Evolutionary conservation across 2,113 vertebrate species (phyloP), one percentile per base, ranked within the genome.

Genomic region (Balaeniceps rex): DNA sequence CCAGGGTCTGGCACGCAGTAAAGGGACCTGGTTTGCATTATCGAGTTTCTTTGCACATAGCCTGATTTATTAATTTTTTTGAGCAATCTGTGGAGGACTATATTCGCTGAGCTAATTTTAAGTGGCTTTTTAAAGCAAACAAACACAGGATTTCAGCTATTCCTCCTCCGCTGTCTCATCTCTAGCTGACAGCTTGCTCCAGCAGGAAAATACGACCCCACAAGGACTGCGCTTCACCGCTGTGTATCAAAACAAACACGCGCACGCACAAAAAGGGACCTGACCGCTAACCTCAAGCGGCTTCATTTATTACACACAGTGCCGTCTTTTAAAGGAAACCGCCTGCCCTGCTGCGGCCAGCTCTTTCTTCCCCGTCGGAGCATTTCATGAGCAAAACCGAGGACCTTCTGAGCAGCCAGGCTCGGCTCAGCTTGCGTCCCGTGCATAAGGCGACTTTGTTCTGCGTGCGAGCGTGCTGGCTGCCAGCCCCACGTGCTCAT

Each of bases 41-140:
- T 66, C 14, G 6, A 78, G 42, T 92, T 90, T 90, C 76, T 65
- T 77, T 77, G 55, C 64, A 66, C n/a, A 14, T 42, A 64, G 38
- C 33, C 40, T 64, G 76, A 81, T 91, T 93, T 90, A 95, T 92
- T 93, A 88, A 93, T 84, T 88, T 81, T 42, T 78, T 49, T 42
- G 76, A 88, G 83, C 64, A 69, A 82, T 94, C 68, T 52, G 55
- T 78, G 40, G 42, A 79, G 81, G 64, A 24, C 72, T 81, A 21
- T 34, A 51, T 83, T 52, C 49, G 64, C 60, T 1, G 13, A 91
- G 90, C 76, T 94, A 78, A 94, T 93, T 97, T 96, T 68, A 93
- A 96, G 80, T 84, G 94, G 68, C 76, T 94, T 93, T 96, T 96
- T 3, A 92, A 96, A 96, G 80, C 90, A 97, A 95, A 94, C 86